Evolutionary conservation across 2,888 invertebrate genomes (phyloP).

Genomic region (Herminia tarsipennalis): DNA sequence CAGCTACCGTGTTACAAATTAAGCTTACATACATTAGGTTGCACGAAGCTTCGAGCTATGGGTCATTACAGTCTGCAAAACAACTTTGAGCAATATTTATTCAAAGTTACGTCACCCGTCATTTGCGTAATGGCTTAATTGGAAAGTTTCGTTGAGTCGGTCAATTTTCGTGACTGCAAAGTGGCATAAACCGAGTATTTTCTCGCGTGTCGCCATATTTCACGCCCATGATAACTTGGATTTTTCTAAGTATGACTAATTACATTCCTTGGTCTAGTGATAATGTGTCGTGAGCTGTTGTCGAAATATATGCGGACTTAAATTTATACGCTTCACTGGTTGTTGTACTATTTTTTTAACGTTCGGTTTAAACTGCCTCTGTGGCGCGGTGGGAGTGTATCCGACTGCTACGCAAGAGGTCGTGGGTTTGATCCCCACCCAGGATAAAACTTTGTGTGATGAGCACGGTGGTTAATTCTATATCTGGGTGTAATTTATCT

Average conservation of each 20-base stretch:
- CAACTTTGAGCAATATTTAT: slow-evolving; percentile 56
- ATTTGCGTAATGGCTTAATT: slow-evolving; percentile 79
- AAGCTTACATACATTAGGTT: slow-evolving; percentile 21
- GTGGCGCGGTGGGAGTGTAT: too few species aligned
- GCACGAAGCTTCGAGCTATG: slow-evolving; percentile 9
- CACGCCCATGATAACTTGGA: slow-evolving; percentile 58
- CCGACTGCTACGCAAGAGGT: too few species aligned
- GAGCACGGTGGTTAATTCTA: too few species aligned
- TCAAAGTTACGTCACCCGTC: slow-evolving; percentile 58
- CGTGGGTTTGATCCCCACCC: too few species aligned
- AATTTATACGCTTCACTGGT: too few species aligned
- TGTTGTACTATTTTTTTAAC: too few species aligned
- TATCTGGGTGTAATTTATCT: too few species aligned
- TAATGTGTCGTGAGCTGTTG: too few species aligned
- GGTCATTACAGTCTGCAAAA: slow-evolving; percentile 39
- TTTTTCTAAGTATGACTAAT: slow-evolving; percentile 59
- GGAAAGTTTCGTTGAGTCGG: slow-evolving; percentile 74
- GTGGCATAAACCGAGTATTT: slow-evolving; percentile 66
- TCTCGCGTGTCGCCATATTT: slow-evolving; percentile 67
- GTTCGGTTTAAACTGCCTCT: too few species aligned
- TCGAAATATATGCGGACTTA: too few species aligned
- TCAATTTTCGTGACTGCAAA: slow-evolving; percentile 64
- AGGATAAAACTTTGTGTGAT: too few species aligned
- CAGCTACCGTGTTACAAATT: not conserved
- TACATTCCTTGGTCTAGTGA: slow-evolving; percentile 38